Base-by-base conservation (phyloP, 2,113 vertebrate species). In the Tenebrosternarchus preto region DNA sequence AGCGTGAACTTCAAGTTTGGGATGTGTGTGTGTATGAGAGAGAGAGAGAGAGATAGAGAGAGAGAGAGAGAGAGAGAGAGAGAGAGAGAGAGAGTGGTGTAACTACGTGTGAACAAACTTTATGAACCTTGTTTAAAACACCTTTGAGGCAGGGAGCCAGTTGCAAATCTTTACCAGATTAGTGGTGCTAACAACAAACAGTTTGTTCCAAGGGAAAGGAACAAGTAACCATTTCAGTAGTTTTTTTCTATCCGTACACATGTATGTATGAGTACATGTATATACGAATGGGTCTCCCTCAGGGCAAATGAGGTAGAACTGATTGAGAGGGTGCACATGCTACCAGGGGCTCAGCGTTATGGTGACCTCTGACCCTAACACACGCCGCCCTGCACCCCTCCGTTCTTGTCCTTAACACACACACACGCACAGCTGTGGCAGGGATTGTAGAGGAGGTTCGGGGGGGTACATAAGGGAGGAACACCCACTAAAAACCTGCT, bases 311-410 rank as follows among this genome's bases (percentile, higher is more conserved):
- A 46, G 57, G 16, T 66, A 16, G 69, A 59, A 20, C 24, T 31
- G 36, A 66, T 66, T 53, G 36, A 64, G 53, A 63, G 69, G 60
- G 46, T 64, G 59, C 15, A 19, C 46, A 56, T 46, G 66, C 50
- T 73, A 77, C 66, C 29, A 29, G 33, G 15, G 22, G 39, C 68
- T 56, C 29, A 50, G 50, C 25, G 63, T 57, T 24, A 46, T 64
- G 25, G 61, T 81, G 83, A 84, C 80, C 83, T 80, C 36, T 84
- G 83, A 84, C 76, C 83, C 59, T 15, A 84, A 82, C 83, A 84
- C 83, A 84, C 80, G 83, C 80, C 83, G 78, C 76, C 80, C 74
- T n/a, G 71, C 76, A 77, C 56, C 83, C 75, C 83, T 78, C 76
- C 78, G 75, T 80, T 74, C 64, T 76, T 78, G 70, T 73, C 63